These are phyloP conservation scores for Hyphantria cunea DNA, from an alignment of 1,140 invertebrate species.

Conservation along the genomic window DNA sequence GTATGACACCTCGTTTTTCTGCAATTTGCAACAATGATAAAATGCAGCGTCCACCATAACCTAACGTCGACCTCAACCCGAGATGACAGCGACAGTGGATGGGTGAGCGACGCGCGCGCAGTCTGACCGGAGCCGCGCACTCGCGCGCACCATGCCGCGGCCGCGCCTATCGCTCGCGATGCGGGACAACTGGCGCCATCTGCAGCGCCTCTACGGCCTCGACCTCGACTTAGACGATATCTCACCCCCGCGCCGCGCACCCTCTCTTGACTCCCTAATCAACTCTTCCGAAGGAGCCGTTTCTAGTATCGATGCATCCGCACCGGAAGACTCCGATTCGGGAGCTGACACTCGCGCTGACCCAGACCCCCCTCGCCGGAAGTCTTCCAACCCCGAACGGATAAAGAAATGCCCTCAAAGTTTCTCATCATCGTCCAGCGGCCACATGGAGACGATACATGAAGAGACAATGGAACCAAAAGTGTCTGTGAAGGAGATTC, in stretches of 20 bases:
- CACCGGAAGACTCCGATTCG: slow-evolving; percentile 82
- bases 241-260: slow-evolving; percentile 71
- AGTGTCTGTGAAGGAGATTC: slow-evolving; percentile 90
- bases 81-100: slow-evolving; percentile 38
- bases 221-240: slow-evolving; percentile 78
- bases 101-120: slow-evolving; percentile 46
- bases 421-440: slow-evolving; percentile 83
- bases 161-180: slow-evolving; percentile 72
- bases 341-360: slow-evolving; percentile 72
- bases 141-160: slow-evolving; percentile 75
- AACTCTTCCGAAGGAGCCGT: slow-evolving; percentile 83
- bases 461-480: slow-evolving; percentile 89
- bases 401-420: slow-evolving; percentile 75
- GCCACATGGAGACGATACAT: slow-evolving; percentile 90
- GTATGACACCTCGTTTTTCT: slow-evolving; percentile 4
- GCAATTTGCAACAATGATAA: slow-evolving; percentile 23
- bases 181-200: slow-evolving; percentile 76
- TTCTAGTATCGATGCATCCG: slow-evolving; percentile 79
- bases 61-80: slow-evolving; percentile 34
- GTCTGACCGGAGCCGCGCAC: slow-evolving; percentile 59
- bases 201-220: slow-evolving; percentile 77
- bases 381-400: slow-evolving; percentile 40
- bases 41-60: slow-evolving; percentile 26
- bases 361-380: slow-evolving; percentile 51
- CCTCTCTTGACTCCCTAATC: slow-evolving; percentile 85